Conservation (phyloP, 2,888 invertebrate species). For the Napeogenes inachia region DNA sequence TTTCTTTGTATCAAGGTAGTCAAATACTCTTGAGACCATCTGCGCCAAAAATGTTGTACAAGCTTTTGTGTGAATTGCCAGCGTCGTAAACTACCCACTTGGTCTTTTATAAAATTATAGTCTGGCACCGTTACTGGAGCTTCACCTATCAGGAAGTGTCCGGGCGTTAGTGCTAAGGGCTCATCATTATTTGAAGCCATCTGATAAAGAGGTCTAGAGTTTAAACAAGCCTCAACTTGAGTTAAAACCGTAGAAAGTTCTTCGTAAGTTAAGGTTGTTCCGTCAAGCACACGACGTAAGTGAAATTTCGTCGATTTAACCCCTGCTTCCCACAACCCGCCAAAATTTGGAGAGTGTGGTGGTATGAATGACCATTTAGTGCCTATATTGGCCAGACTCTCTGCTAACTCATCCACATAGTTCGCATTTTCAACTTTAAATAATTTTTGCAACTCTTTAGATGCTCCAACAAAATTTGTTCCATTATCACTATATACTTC, state of each 20-base stretch:
- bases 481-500: conserved; percentile 35
- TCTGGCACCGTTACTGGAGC: conserved; percentile 5
- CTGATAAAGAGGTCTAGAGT: conserved; percentile 11
- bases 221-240: conserved; percentile 16
- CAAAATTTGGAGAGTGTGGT: conserved; percentile 28
- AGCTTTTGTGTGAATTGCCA: conserved; percentile 3
- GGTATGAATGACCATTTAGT: conserved; percentile 30
- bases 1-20: conserved; percentile 9
- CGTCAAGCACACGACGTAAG: conserved; percentile 8
- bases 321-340: conserved; percentile 32
- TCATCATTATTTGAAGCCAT: conserved; percentile 1
- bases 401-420: too few species aligned
- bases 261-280: conserved; percentile 11
- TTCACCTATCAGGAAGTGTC: conserved; percentile 11
- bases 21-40: conserved; percentile 14
- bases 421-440: background rate
- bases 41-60: conserved; percentile 5
- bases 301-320: conserved; percentile 20
- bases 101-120: background rate
- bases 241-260: conserved; percentile 13
- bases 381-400: too few species aligned
- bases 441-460: conserved; percentile 19
- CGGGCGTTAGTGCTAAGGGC: background rate
- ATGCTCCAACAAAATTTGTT: conserved; percentile 29
- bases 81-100: background rate